These are phyloP conservation scores for Drosophila demipolita DNA, from an alignment of 2,888 invertebrate species.

Conservation along the genomic window DNA sequence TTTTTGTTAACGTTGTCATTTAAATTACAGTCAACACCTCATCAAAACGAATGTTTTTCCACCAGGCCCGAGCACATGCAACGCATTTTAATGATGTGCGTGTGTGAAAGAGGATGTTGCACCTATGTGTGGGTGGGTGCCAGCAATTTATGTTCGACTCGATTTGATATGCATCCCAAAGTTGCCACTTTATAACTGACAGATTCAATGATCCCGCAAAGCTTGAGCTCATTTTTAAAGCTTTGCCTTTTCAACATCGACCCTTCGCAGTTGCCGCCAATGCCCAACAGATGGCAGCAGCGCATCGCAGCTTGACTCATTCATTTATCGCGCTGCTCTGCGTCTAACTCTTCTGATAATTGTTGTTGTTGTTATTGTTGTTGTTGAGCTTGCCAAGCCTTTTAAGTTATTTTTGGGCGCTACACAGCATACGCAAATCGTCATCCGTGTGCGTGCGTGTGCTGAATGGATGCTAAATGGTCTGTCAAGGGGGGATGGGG, in stretches of 20 bases:
- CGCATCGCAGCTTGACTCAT: slow-evolving; percentile 30
- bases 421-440: slow-evolving; percentile 19
- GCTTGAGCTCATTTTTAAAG: slow-evolving; percentile 52
- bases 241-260: slow-evolving; percentile 32
- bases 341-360: slow-evolving; percentile 44
- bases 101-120: slow-evolving; percentile 55
- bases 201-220: slow-evolving; percentile 59
- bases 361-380: slow-evolving; percentile 14
- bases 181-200: slow-evolving; percentile 7
- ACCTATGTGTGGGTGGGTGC: slow-evolving; percentile 14
- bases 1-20: slow-evolving; percentile 56
- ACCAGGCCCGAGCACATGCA: slow-evolving; percentile 51
- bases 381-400: slow-evolving; percentile 35
- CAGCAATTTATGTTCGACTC: slow-evolving; percentile 37
- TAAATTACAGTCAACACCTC: slow-evolving; percentile 78
- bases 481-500: not conserved
- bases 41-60: slow-evolving; percentile 78
- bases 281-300: slow-evolving; percentile 70
- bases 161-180: slow-evolving; percentile 23
- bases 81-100: slow-evolving; percentile 59
- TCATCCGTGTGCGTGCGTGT: slow-evolving; percentile 2
- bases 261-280: slow-evolving; percentile 54
- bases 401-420: slow-evolving; percentile 45
- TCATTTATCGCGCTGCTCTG: slow-evolving; percentile 36
- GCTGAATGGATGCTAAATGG: slow-evolving; percentile 8